Evolutionary conservation across 92 coral and sea anemone species (phyloP).

Genomic region (Galaxea fascicularis): DNA sequence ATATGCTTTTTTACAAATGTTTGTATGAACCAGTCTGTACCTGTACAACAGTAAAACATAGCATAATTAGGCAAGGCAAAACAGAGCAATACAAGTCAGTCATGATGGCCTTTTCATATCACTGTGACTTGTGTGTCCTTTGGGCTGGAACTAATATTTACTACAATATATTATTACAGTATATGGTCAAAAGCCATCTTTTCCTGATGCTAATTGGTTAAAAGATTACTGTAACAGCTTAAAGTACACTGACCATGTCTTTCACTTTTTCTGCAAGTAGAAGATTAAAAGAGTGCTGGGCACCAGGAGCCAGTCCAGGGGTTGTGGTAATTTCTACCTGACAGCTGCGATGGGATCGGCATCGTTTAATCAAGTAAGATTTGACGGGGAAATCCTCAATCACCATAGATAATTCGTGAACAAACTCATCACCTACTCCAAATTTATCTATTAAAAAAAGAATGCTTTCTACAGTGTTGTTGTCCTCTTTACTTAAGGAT

Average conservation of each 20-base stretch:
- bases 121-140: no score
- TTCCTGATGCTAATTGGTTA: background rate
- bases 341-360: slow-evolving; percentile 32
- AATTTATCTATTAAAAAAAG: slow-evolving; percentile 67
- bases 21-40: no score
- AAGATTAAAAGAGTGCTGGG: slow-evolving; percentile 53
- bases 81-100: no score
- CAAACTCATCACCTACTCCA: slow-evolving; percentile 72
- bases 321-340: slow-evolving; percentile 44
- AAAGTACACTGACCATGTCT: slow-evolving; percentile 31
- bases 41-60: background rate
- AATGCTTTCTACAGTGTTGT: slow-evolving; percentile 58
- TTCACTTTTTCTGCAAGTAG: slow-evolving; percentile 41
- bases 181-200: background rate
- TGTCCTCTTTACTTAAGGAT: slow-evolving; percentile 44
- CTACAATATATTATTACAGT: background rate
- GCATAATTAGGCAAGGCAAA: background rate
- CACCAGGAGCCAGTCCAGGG: slow-evolving; percentile 67
- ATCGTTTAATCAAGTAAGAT: slow-evolving; percentile 52
- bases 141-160: background rate
- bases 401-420: slow-evolving; percentile 62
- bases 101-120: no score
- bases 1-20: no score
- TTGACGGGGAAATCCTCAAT: slow-evolving; percentile 55
- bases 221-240: background rate